A percentile compares a stretch with the other conserved stretches of the same genome.
Evolutionary conservation across 2,797 vertebrate genomes (phyloP).

Genomic region (Chromis chromis): DNA sequence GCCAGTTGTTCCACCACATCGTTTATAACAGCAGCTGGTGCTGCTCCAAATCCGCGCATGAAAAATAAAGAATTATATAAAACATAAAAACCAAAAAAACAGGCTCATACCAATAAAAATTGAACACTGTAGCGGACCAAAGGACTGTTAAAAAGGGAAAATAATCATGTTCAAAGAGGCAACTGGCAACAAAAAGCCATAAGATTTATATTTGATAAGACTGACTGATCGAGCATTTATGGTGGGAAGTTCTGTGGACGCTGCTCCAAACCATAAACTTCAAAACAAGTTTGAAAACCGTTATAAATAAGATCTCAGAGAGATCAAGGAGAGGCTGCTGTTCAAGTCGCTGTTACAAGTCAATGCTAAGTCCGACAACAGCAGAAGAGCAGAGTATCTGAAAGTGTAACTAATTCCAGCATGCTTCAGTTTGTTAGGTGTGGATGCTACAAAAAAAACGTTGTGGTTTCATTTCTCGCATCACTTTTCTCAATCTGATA

Average conservation of each 20-base stretch:
- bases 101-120: constrained; percentile 68
- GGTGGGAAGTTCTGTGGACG: constrained; percentile 34
- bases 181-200: constrained; percentile 77
- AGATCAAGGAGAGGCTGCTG: constrained; percentile 86
- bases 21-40: constrained; percentile 86
- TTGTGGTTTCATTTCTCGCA: constrained; percentile 22
- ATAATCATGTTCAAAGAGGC: constrained; percentile 48
- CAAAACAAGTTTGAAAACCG: constrained; percentile 92
- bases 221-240: constrained; percentile 15
- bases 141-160: constrained; percentile 52
- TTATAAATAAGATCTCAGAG: constrained; percentile 88
- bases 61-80: constrained; percentile 80
- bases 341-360: constrained; percentile 4
- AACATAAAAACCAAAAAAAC: constrained; percentile 50
- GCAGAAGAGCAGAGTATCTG: constrained; percentile 34
- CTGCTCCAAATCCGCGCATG: constrained; percentile 87
- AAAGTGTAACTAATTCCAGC: constrained; percentile 21
- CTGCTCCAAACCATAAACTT: constrained; percentile 87
- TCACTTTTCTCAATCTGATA: constrained; percentile 12
- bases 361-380: constrained; percentile 24
- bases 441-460: constrained; percentile 41
- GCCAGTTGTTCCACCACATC: constrained; percentile 79
- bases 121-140: constrained; percentile 59
- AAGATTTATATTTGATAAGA: constrained; percentile 34
- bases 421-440: constrained; percentile 1